These are phyloP conservation scores for Tricholaema leucomelas DNA, from an alignment of 2,113 vertebrate species.

Conservation along the genomic window DNA sequence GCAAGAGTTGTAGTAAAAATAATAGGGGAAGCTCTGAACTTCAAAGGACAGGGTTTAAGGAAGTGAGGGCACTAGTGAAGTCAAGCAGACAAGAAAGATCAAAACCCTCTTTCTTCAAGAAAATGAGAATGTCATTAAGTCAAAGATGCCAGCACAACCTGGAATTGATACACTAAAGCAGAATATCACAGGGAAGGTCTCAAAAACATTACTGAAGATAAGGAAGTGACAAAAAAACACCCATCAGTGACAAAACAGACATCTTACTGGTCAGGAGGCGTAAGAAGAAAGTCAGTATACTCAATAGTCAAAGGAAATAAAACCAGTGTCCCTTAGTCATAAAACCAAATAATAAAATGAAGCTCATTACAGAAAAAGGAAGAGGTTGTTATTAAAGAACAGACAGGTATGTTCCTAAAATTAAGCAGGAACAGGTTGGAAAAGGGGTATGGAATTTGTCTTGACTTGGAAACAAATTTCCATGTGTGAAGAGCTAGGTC, in stretches of 20 bases:
- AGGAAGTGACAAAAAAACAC: not conserved
- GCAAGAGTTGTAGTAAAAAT: not conserved
- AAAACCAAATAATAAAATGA: constrained; percentile 2
- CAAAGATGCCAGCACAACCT: not conserved
- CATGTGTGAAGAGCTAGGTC: not conserved
- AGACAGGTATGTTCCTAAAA: not conserved
- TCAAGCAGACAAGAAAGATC: not conserved
- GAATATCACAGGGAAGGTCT: not conserved
- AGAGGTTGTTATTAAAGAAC: not conserved
- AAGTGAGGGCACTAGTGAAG: not conserved
- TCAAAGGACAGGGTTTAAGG: not conserved
- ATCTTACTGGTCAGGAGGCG: not conserved
- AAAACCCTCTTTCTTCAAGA: not conserved
- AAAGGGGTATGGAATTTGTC: not conserved
- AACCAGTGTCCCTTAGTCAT: not conserved
- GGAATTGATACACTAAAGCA: not conserved
- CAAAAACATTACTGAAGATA: not conserved
- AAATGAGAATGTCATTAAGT: not conserved
- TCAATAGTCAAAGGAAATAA: not conserved
- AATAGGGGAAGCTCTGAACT: not conserved
- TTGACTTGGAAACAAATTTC: not conserved
- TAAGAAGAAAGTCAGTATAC: not conserved
- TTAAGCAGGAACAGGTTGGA: not conserved
- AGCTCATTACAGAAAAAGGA: not conserved
- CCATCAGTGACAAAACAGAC: not conserved